Percentiles rank a stretch among this genome's conserved stretches.
phyloP scores from a whole-genome alignment of 2,888 invertebrate species.

The Ochropacha duplaris region DNA sequence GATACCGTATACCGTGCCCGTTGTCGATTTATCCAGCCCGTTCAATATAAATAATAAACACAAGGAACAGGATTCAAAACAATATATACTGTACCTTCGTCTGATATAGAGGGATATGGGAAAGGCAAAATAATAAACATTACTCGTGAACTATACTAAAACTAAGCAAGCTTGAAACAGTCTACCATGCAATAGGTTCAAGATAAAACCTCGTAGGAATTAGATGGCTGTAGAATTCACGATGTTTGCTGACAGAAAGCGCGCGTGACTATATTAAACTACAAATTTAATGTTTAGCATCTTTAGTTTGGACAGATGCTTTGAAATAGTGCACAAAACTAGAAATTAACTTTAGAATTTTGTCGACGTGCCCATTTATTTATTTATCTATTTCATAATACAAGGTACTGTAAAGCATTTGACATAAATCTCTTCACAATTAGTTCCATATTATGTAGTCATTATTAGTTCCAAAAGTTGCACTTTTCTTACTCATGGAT shows the following conservation, averaged over 20 bases:
- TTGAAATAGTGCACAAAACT: not conserved
- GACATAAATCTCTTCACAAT: not conserved
- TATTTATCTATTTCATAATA: no score
- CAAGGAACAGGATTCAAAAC: conserved; percentile 27
- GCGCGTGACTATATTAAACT: not conserved
- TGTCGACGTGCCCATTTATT: no score
- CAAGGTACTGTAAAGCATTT: no score
- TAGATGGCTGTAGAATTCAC: conserved; percentile 78
- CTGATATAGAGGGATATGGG: conserved; percentile 44
- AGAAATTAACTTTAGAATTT: not conserved
- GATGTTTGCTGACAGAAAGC: conserved; percentile 23
- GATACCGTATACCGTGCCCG: conserved; percentile 50
- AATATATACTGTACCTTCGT: conserved; percentile 61
- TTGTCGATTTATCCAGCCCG: conserved; percentile 1
- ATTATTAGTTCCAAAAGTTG: no score
- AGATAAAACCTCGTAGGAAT: conserved; percentile 38
- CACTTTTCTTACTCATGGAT: no score
- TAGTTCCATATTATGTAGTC: not conserved
- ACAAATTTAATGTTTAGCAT: not conserved
- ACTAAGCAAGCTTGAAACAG: conserved; percentile 53
- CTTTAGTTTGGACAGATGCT: not conserved
- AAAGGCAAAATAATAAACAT: conserved; percentile 38
- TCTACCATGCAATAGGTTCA: conserved; percentile 63
- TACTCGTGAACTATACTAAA: conserved; percentile 26
- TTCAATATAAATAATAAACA: not conserved